phyloP scores from a whole-genome alignment of 2,113 vertebrate genomes.

The Microtus montanus region DNA sequence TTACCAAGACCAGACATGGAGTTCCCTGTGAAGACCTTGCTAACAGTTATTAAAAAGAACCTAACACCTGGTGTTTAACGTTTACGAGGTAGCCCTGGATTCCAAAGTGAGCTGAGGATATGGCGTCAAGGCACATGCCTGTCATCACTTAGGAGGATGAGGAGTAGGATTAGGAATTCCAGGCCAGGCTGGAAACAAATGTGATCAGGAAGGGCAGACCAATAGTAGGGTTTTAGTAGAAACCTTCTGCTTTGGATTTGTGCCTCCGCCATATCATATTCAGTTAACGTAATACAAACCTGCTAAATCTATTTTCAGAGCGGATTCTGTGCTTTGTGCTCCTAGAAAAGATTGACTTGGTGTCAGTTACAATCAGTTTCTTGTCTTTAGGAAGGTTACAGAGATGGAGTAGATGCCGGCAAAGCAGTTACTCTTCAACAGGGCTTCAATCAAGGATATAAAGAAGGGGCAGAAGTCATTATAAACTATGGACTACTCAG shows the following conservation, averaged over 20 bases:
- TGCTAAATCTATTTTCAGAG: conserved; percentile 13
- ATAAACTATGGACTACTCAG: conserved; percentile 89
- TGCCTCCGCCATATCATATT: not conserved
- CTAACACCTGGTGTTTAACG: not conserved
- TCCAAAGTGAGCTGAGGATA: not conserved
- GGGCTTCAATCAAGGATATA: conserved; percentile 93
- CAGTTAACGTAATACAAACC: not conserved
- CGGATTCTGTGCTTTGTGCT: not conserved
- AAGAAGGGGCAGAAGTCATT: conserved; percentile 87
- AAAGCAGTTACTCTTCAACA: conserved; percentile 90
- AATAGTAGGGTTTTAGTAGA: not conserved
- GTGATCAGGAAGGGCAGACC: not conserved
- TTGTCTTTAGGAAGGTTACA: conserved; percentile 92
- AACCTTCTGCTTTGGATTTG: not conserved
- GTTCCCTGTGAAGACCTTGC: not conserved
- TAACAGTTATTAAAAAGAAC: not conserved
- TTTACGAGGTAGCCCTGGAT: not conserved
- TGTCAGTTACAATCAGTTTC: conserved; percentile 36
- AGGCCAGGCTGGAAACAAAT: not conserved
- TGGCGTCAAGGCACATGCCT: not conserved
- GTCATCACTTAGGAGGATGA: not conserved
- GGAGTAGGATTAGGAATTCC: not conserved
- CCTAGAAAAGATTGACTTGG: conserved; percentile 4
- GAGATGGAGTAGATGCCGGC: conserved; percentile 92
- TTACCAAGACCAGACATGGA: not conserved